Evolutionary conservation across 2,113 vertebrate genomes (phyloP).

Genomic region (Protomyctophum bolini): DNA sequence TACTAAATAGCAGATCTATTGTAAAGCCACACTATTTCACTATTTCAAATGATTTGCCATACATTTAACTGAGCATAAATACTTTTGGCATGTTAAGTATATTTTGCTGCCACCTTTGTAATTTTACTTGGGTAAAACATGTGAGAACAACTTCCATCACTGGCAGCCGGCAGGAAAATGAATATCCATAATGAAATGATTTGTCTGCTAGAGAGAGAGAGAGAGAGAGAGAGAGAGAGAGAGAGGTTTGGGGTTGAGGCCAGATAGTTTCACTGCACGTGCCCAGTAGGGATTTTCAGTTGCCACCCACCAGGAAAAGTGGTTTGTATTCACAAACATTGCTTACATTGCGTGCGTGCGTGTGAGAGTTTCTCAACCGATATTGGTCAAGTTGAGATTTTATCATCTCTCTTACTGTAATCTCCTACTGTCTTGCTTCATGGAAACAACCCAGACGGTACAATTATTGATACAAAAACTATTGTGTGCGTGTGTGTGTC

Average conservation of each 20-base stretch:
- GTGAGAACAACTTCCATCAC: not conserved
- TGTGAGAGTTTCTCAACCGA: too few relatives aligned
- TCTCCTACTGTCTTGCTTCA: too few relatives aligned
- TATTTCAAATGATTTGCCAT: not conserved
- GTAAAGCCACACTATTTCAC: too few relatives aligned
- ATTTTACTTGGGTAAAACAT: too few relatives aligned
- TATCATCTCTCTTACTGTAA: too few relatives aligned
- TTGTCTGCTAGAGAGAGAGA: slow-evolving; percentile 11
- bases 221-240: slow-evolving; percentile 17
- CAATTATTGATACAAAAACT: too few relatives aligned
- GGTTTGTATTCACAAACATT: not conserved
- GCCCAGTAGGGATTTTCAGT: slow-evolving; percentile 1
- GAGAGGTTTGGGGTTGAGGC: not conserved
- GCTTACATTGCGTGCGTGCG: too few relatives aligned
- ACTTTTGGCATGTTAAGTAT: not conserved
- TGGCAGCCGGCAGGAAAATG: slow-evolving; percentile 33
- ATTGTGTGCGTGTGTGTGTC: too few relatives aligned
- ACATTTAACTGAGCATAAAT: slow-evolving; percentile 41
- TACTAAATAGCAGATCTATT: too few relatives aligned
- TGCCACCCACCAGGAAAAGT: slow-evolving; percentile 50
- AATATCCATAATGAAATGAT: slow-evolving; percentile 45
- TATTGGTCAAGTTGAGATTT: too few relatives aligned
- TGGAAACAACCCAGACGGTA: too few relatives aligned
- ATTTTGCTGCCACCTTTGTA: slow-evolving; percentile 10
- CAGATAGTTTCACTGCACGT: not conserved